A percentile compares a stretch with the other conserved stretches of the same genome.
These are phyloP conservation scores for Platyura marginata DNA, from an alignment of 1,140 invertebrate genomes.

Conservation along the genomic window DNA sequence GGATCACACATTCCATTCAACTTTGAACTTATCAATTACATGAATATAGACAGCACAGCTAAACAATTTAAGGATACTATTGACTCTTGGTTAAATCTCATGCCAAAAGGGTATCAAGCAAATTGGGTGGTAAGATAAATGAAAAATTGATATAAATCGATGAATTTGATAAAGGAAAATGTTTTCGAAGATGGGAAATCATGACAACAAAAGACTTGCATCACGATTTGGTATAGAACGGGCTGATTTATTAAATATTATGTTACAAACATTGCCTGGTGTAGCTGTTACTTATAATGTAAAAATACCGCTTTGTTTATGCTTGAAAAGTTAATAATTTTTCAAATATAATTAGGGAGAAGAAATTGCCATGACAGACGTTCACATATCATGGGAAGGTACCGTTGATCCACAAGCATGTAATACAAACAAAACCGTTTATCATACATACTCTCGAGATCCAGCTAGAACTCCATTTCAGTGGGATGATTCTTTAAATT, in stretches of 20 bases:
- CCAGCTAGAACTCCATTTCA: constrained; percentile 38
- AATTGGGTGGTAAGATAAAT: constrained; percentile 32
- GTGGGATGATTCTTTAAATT: constrained; percentile 34
- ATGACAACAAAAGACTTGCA: constrained; percentile 45
- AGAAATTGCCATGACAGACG: constrained; percentile 11
- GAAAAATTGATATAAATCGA: background rate
- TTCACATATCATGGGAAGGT: constrained; percentile 13
- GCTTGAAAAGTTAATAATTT: background rate
- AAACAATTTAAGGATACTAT: constrained; percentile 30
- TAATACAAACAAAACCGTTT: constrained; percentile 13
- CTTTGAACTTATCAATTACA: constrained; percentile 31
- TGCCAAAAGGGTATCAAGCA: constrained; percentile 29
- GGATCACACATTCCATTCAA: constrained; percentile 47
- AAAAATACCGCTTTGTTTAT: background rate
- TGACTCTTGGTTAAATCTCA: constrained; percentile 33
- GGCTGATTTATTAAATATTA: constrained; percentile 43
- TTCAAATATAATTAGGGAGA: constrained; percentile 8
- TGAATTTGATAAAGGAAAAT: background rate
- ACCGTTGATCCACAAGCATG: constrained; percentile 26
- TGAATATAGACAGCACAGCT: constrained; percentile 29
- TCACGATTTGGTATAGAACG: constrained; percentile 38
- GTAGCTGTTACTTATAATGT: constrained; percentile 47
- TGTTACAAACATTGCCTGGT: constrained; percentile 42
- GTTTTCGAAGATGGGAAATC: constrained; percentile 36
- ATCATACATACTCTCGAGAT: constrained; percentile 25